Base-by-base conservation (phyloP, 2,797 vertebrate genomes). In the Alectoris magna region DNA sequence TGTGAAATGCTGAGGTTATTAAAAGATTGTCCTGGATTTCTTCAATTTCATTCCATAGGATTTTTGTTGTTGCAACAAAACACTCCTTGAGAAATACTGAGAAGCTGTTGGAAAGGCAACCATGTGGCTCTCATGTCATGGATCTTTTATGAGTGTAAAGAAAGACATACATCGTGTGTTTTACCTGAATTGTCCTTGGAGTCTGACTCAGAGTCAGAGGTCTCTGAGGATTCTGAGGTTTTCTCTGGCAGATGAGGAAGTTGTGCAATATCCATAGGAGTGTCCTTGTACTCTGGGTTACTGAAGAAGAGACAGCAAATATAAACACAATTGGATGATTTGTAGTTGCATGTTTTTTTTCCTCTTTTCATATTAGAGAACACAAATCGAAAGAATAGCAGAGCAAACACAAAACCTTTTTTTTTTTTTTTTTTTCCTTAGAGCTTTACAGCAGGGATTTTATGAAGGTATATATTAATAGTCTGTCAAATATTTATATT, bases 161-260 rank as follows among this genome's bases (percentile, higher is more conserved):
- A 44, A 91, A 83, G 26, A 44, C 39, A 89, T 43, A 89, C 48
- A 67, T 16, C n/a, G 51, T 6, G 11, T 48, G 21, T 73, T 74
- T 96, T 98, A 99, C 99, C 99, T 95, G 99, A 99, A 98, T 99
- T 99, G 97, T 99, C 99, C 98, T 99, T 99, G 95, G 99, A 99
- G 96, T 99, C 99, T 0, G 99, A 99, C 94, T 99, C 99, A 3
- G 99, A 99, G 97, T 99, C 99, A 1, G 99, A 99, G 16, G 99
- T 98, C 97, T 99, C 99, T 0, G 99, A 99, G 75, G 99, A 99
- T 97, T 99, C 99, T 0, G 99, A 99, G 27, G 99, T 98, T 97
- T 99, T 99, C 97, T 99, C 99, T 1, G 99, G 99, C 94, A 99
- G 98, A 85, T 99, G 99, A 56, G 99, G 99, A 91, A 99, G 98